Evolutionary conservation across 2,888 invertebrate species (phyloP).

Genomic region (Folsomia manolachei): DNA sequence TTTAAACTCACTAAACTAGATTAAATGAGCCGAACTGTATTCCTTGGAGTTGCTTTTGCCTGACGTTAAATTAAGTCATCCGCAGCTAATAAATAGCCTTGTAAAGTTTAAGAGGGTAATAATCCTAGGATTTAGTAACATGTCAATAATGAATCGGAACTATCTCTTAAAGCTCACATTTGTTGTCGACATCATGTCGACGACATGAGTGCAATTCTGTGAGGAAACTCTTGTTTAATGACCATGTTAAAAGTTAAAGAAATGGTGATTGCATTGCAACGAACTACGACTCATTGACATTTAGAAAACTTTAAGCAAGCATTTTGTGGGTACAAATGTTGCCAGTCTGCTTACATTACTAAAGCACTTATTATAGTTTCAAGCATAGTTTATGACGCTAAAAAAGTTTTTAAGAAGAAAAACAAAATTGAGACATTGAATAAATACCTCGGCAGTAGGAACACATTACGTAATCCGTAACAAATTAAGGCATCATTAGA

Average conservation of each 20-base stretch:
- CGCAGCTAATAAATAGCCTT: neutral
- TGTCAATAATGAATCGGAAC: neutral
- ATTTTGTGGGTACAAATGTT: neutral
- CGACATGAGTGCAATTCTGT: neutral
- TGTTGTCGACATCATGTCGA: neutral
- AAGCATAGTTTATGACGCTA: neutral
- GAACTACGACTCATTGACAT: conserved; percentile 44
- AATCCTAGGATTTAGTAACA: neutral
- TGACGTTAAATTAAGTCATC: neutral
- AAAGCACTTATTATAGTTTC: neutral
- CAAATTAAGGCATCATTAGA: conserved; percentile 5
- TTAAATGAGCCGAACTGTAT: neutral
- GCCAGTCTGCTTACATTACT: neutral
- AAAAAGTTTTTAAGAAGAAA: neutral
- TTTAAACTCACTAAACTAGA: neutral
- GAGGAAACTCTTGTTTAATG: neutral
- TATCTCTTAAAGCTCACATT: neutral
- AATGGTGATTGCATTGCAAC: conserved; percentile 9
- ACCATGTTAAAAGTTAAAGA: neutral
- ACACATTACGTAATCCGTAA: neutral
- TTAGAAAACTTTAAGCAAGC: neutral
- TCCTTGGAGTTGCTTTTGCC: neutral
- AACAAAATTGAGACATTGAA: neutral
- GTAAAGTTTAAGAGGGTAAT: neutral
- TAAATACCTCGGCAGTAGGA: neutral